These are phyloP conservation scores for Hephaestus fuliginosus DNA, from an alignment of 2,797 vertebrate genomes.

Conservation along the genomic window DNA sequence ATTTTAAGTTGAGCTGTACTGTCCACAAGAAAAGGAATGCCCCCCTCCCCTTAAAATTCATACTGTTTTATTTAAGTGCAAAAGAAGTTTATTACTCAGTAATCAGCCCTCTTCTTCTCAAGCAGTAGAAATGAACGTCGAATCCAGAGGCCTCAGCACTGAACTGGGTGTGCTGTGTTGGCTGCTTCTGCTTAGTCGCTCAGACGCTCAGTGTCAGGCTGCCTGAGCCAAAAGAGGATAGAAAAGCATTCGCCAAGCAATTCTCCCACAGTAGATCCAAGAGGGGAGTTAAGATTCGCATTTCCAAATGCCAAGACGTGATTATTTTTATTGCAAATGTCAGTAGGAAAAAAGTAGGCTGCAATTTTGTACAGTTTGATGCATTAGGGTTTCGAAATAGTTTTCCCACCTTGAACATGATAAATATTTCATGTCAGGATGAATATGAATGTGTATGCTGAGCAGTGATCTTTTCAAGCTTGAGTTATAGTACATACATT, in stretches of 20 bases:
- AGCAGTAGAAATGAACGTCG: constrained; percentile 16
- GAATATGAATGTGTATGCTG: constrained; percentile 42
- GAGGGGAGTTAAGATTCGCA: constrained; percentile 59
- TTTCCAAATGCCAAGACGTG: constrained; percentile 71
- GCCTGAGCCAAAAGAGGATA: constrained; percentile 56
- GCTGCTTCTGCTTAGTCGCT: constrained; percentile 46
- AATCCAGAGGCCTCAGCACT: constrained; percentile 37
- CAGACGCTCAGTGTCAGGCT: constrained; percentile 46
- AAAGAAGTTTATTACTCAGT: constrained; percentile 12
- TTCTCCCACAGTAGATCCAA: constrained; percentile 57
- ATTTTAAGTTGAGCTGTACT: too few species aligned
- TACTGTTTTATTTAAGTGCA: too few species aligned
- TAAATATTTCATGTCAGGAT: constrained; percentile 55
- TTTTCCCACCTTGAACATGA: constrained; percentile 57
- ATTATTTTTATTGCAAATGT: constrained; percentile 75
- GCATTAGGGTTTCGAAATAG: constrained; percentile 58
- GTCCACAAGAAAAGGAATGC: too few species aligned
- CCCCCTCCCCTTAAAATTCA: not conserved
- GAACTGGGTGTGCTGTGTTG: constrained; percentile 18
- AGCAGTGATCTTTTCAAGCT: constrained; percentile 23
- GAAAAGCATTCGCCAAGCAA: constrained; percentile 32
- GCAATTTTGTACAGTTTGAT: constrained; percentile 60
- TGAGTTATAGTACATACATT: constrained; percentile 12
- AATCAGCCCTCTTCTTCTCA: constrained; percentile 10
- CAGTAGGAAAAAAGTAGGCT: constrained; percentile 46